phyloP scores from a whole-genome alignment of 2,888 invertebrate species.

The Chrysomela aeneicollis region DNA sequence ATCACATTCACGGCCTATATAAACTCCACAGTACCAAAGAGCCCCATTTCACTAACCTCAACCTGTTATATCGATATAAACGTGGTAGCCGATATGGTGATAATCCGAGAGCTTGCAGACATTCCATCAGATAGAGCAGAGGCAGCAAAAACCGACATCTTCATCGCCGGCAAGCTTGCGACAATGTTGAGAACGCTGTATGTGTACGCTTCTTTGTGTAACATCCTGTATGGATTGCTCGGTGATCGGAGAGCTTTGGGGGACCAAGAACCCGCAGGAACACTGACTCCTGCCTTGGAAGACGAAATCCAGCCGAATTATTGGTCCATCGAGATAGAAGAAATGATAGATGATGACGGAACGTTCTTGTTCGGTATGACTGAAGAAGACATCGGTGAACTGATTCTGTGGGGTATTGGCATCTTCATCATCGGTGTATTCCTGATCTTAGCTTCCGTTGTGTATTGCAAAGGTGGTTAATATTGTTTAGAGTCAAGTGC shows the following conservation, averaged over 20 bases:
- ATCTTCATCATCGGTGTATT: background rate
- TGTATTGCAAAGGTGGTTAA: background rate
- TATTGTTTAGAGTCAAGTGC: background rate
- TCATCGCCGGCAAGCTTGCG: background rate
- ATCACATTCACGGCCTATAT: background rate
- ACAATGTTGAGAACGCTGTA: background rate
- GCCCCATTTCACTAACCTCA: background rate
- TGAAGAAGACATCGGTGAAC: background rate
- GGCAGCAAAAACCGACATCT: background rate
- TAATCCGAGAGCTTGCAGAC: background rate
- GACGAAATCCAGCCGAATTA: background rate
- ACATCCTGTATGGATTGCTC: background rate
- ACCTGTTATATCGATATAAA: no score
- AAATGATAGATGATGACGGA: background rate
- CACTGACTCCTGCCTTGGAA: background rate
- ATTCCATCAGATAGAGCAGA: background rate
- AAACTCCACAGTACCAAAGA: background rate
- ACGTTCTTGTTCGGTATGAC: background rate
- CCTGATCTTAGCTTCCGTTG: background rate
- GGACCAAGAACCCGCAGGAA: background rate
- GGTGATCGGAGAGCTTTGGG: background rate
- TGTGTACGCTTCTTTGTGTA: background rate
- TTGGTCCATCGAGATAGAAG: background rate
- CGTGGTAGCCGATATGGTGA: background rate
- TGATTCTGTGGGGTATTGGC: background rate